Base-by-base conservation (phyloP, 2,888 invertebrate species). In the Hirudinaria manillensis region DNA sequence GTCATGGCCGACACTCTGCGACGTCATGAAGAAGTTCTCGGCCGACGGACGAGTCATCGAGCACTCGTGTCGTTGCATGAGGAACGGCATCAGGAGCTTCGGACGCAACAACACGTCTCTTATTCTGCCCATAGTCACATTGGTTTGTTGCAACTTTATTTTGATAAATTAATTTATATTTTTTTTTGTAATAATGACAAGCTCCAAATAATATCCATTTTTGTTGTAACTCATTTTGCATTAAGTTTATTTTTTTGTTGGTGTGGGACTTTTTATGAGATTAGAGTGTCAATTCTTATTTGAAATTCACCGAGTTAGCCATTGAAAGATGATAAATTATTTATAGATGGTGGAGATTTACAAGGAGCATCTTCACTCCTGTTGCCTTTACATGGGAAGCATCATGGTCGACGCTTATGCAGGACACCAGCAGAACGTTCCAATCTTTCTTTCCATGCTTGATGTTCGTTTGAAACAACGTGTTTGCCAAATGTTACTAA, bases 391-490 rank as follows among this genome's bases (percentile, higher is more conserved):
- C 84, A 88, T 95, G 77, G 86, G 92, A 66, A 92, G 92, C 79
- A 92, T 95, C 80, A 86, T 96, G 77, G 94, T 94, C 16, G 94
- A 95, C 84, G 94, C 93, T 84, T 94, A 92, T 83, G 93, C 92
- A 13, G 86, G 88, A 3, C 89, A 90, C 80, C 83, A 88, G 0
- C 88, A 88, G 0, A 93, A 93, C 82, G 89, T 92, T 70, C 88
- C 90, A 75, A 93, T 93, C 76, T 88, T 99, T 36, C 85, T 95
- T 67, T 89, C 89, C 80, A 93, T 97, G 91, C 87, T 94, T 80
- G 90, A 92, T 85, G 92, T 92, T 66, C 90, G 93, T 81, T 61
- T 45, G 10, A 10, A n/a, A n/a, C n/a, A n/a, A n/a, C n/a, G 16
- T 21, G n/a, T 34, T 56, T n/a, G 27, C 38, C 0, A 16, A 19